Base-by-base conservation (phyloP, 2,888 invertebrate genomes). In the Chrysomela aeneicollis region DNA sequence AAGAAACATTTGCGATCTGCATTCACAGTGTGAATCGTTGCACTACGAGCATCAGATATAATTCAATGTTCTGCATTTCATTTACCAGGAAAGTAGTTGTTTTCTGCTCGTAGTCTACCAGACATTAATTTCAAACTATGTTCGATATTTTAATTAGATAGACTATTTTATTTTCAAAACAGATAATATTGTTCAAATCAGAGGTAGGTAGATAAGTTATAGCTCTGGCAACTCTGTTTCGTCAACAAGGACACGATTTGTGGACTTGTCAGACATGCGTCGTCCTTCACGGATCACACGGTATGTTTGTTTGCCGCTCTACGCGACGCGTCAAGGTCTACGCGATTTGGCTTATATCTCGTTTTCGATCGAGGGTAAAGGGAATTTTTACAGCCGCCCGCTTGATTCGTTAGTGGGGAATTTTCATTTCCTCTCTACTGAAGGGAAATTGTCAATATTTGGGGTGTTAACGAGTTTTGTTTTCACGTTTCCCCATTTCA, bases 381-480 rank as follows among this genome's bases (percentile, higher is more conserved):
- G 46, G 46, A 46, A 57, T 57, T 37, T 46, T 46, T 37, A 42
- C 37, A 6, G 18, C 32, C 9, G 55, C 21, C 55, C 21, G 42
- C 55, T 37, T 15, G n/a, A 12, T 15, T 57, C 57, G 46, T 57
- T 57, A 46, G 42, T 15, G 57, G 47, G n/a, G 46, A 57, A 18
- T 57, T 46, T 57, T 46, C 57, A 57, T 57, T 57, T 57, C 57
- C 57, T 42, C 4, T n/a, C 21, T 15, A 9, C 22, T 46, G 57
- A 6, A 26, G 26, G 26, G 57, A 57, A n/a, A 57, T 46, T 46
- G 57, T 46, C 57, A 57, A 57, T 57, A 57, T 57, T 55, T 55
- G 42, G 55, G 55, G 55, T 18, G 37, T 22, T 42, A 55, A 42
- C 55, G 42, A 55, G 55, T 42, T 57, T 57, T 18, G 46, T 57